phyloP scores from a whole-genome alignment of 2,888 invertebrate species.

The Hypsopygia costalis region DNA sequence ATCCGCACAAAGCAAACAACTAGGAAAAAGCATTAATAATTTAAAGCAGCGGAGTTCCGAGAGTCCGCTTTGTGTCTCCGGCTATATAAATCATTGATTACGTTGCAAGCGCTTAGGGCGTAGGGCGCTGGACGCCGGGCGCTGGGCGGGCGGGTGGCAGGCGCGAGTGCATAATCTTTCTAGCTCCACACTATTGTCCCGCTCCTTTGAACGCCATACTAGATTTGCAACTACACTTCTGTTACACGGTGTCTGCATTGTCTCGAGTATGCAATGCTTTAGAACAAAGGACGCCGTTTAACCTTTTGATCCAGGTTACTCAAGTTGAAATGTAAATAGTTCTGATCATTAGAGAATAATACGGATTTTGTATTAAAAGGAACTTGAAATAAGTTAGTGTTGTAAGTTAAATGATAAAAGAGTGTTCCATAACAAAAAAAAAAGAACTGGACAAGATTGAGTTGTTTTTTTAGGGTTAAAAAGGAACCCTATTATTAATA shows the following conservation, averaged over 20 bases:
- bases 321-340: conserved; percentile 1
- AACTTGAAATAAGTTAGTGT: too few relatives aligned
- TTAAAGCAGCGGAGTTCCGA: neutral
- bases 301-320: conserved; percentile 1
- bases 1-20: neutral
- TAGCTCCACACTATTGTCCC: neutral
- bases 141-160: neutral
- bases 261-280: conserved; percentile 3
- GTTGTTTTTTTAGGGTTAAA: too few relatives aligned
- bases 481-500: too few relatives aligned
- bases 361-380: too few relatives aligned
- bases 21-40: neutral
- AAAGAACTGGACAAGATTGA: too few relatives aligned
- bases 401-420: too few relatives aligned
- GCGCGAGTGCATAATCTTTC: neutral
- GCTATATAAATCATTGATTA: neutral
- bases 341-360: neutral
- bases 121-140: neutral
- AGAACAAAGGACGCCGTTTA: conserved; percentile 5
- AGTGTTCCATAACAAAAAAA: too few relatives aligned
- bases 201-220: neutral
- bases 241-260: neutral
- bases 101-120: neutral
- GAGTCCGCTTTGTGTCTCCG: neutral
- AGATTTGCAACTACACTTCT: conserved; percentile 1